Conservation (phyloP, 2,888 invertebrate genomes). For the Neria commutata region DNA sequence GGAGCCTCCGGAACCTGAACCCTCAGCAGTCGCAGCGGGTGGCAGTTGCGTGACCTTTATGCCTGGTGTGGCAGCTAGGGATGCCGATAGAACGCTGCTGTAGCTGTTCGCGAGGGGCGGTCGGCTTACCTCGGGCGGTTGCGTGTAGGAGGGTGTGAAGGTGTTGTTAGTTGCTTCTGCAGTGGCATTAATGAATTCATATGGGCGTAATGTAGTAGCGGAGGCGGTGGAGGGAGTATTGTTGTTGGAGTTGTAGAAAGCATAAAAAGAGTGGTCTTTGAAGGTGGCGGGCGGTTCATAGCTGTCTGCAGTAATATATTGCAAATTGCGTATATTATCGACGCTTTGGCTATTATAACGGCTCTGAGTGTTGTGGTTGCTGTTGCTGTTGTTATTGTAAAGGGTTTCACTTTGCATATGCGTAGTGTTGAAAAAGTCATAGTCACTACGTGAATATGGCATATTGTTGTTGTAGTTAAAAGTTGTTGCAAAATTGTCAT, state of each 20-base stretch:
- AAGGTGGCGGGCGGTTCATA: slow-evolving; percentile 33
- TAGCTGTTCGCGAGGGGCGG: slow-evolving; percentile 40
- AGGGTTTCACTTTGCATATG: slow-evolving; percentile 26
- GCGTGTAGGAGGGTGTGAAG: slow-evolving; percentile 20
- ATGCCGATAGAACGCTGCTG: slow-evolving; percentile 49
- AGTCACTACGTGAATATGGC: slow-evolving; percentile 34
- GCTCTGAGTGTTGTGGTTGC: slow-evolving; percentile 9
- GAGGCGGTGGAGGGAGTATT: slow-evolving; percentile 17
- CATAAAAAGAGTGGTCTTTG: slow-evolving; percentile 9
- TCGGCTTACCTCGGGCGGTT: slow-evolving; percentile 22
- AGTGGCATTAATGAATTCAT: slow-evolving; percentile 29
- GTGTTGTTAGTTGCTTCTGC: slow-evolving; percentile 24
- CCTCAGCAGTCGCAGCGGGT: not conserved
- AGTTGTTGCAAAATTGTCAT: slow-evolving; percentile 16
- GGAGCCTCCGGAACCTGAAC: slow-evolving; percentile 10
- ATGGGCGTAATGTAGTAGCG: slow-evolving; percentile 26
- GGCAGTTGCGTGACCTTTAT: slow-evolving; percentile 42
- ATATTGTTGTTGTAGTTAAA: slow-evolving; percentile 14
- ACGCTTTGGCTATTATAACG: slow-evolving; percentile 35
- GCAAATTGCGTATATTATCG: slow-evolving; percentile 48
- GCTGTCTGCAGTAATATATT: slow-evolving; percentile 32
- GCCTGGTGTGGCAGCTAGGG: slow-evolving; percentile 52
- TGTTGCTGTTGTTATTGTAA: slow-evolving; percentile 27
- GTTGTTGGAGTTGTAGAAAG: slow-evolving; percentile 21
- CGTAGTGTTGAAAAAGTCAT: slow-evolving; percentile 35